Base-by-base conservation (phyloP, 2,113 vertebrate genomes). In the Ceyx margarethae region DNA sequence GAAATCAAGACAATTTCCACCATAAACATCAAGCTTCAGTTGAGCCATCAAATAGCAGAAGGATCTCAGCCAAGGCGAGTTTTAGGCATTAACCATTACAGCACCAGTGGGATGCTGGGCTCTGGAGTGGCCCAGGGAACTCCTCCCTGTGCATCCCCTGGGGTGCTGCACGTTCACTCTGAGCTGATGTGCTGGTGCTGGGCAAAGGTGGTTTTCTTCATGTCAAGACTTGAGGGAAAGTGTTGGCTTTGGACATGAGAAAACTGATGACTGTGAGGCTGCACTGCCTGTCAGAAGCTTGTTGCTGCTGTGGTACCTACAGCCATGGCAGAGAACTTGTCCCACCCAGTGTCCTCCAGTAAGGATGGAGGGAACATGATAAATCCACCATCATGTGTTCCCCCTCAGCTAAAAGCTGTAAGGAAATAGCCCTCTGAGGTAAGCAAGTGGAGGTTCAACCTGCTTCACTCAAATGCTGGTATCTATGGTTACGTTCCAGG, bases 1-100 rank as follows among this genome's bases (percentile, higher is more conserved):
- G 97, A 97, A 98, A 98, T 98, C 97, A 96, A 97, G 97, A 97
- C 97, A 97, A 97, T 98, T 97, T 98, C 97, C 97, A 96, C 97
- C 96, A 97, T 97, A 98, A 97, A 97, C 97, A 98, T 98, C 97
- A 98, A 97, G 98, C 97, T 97, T 97, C 97, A 97, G 96, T 93
- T 97, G 97, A 98, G 97, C 97, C 96, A 97, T 97, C 97, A 97
- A 97, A 97, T 77, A 94, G 96, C 96, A 96, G 96, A 97, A 97
- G 96, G 96, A 97, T 94, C 92, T 95, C 94, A 96, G 97, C 96
- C 96, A 96, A 90, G 86, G 81, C 87, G 87, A 89, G 91, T 87
- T 90, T 85, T 85, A 94, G 68, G 50, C 85, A 51, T 97, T 97
- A 97, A 97, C 97, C 31, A 35, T 93, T 95, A 42, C 78, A 77